Percentiles rank a stretch among this genome's conserved stretches.
These are phyloP conservation scores for Sarcophaga peregrina DNA, from an alignment of 1,140 invertebrate species.

Conservation along the genomic window DNA sequence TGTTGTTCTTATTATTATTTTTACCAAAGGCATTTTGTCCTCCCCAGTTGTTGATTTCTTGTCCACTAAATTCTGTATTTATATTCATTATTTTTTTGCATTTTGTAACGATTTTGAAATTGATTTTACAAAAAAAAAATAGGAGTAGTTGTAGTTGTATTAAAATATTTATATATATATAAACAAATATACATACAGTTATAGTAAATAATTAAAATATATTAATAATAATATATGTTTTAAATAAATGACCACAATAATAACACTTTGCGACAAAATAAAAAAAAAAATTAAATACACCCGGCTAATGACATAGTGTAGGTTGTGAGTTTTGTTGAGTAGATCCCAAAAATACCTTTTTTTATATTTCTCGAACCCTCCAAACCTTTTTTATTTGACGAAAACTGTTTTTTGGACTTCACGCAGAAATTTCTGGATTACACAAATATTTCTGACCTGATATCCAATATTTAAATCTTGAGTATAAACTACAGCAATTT, in stretches of 20 bases:
- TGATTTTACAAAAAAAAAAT: neutral
- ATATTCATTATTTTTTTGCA: slow-evolving; percentile 9
- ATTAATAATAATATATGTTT: neutral
- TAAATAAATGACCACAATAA: neutral
- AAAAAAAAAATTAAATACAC: neutral
- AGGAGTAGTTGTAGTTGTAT: neutral
- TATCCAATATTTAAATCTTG: no score
- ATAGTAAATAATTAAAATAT: slow-evolving; percentile 10
- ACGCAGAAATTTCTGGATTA: no score
- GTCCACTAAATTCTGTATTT: slow-evolving; percentile 87
- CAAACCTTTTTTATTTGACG: no score
- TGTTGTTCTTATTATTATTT: slow-evolving; percentile 67
- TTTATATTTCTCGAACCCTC: no score
- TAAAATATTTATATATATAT: slow-evolving; percentile 4
- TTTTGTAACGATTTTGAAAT: slow-evolving; percentile 12
- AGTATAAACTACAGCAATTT: no score
- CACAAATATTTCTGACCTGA: no score
- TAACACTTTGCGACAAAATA: neutral
- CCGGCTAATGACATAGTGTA: no score
- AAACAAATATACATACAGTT: slow-evolving; percentile 72
- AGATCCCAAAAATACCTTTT: no score
- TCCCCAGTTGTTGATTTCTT: slow-evolving; percentile 86
- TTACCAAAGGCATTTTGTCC: slow-evolving; percentile 90
- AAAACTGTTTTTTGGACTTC: no score
- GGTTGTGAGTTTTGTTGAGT: no score